Evolutionary conservation across 64 coral and sea anemone species (phyloP), one percentile per base, ranked within the genome.

Genomic region (Cladopsammia gracilis): DNA sequence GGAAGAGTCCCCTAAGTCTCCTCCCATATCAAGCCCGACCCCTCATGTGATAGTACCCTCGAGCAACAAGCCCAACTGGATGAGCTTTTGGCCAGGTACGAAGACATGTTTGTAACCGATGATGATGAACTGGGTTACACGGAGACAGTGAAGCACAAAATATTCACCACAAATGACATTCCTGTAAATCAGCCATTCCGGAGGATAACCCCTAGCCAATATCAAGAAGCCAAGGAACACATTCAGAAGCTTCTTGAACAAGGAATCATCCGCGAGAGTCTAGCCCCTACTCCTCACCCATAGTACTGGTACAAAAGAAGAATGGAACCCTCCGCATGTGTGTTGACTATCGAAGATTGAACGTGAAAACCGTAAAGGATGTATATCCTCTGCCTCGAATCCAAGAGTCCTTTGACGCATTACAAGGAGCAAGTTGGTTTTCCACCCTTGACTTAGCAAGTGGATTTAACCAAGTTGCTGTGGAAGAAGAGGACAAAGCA

Each of bases 201-300:
- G 15, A 73, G 92, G 15, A 94, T 94, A 26, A 85, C 85, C 20
- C 92, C 92, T 4, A 83, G n/a, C 19, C 92, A 94, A 24, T 94
- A 89, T 23, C 73, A 83, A 66, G 92, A 94, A 44, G 92, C 49
- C 10, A 94, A 89, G 23, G 56, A 90, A 12, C 75, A 90, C 59
- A 78, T 90, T 15, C 56, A 80, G 46, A 81, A 81, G 12, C 75
- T 81, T 3, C 15, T 90, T 1, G 49, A 71, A 16, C 23, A 73
- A 25, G 58, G 77, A 0, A 85, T 94, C 26, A 94, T 89, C 43
- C 34, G 50, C 20, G 70, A 85, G 24, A 94, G 92, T 22, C 82
- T 13, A 86, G 79, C 25, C 67, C 89, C 4, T 84, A 84, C 45
- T 56, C 25, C 4, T 78, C 24, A 15, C 91, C 23, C 8, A 78